These are phyloP conservation scores for Monochamus alternatus DNA, from an alignment of 2,888 invertebrate species.

Conservation along the genomic window DNA sequence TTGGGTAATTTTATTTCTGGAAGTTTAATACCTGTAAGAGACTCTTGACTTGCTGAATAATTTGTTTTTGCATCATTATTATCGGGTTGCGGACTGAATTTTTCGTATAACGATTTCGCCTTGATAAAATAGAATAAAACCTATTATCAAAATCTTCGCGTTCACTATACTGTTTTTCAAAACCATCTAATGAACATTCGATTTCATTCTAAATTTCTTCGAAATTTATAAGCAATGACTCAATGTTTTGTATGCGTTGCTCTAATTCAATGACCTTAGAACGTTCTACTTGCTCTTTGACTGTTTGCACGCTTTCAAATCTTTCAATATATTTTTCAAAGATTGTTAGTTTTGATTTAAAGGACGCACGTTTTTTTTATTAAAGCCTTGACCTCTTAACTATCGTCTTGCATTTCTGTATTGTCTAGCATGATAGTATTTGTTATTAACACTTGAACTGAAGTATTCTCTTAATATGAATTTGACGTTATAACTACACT, in stretches of 20 bases:
- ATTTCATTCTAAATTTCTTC: constrained; percentile 40
- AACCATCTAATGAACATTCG: constrained; percentile 24
- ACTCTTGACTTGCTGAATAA: not conserved
- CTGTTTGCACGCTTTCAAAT: constrained; percentile 2
- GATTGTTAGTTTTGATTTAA: constrained; percentile 11
- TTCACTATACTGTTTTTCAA: constrained; percentile 26
- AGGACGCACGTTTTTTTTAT: constrained; percentile 7
- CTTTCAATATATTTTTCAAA: constrained; percentile 8
- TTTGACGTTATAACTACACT: too few species aligned
- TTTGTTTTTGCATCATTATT: not conserved
- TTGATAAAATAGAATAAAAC: constrained; percentile 34
- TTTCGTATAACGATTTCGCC: constrained; percentile 14
- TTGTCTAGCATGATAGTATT: too few species aligned
- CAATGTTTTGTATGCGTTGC: not conserved
- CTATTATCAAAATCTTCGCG: constrained; percentile 41
- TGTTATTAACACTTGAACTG: too few species aligned
- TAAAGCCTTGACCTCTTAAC: not conserved
- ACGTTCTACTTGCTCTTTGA: not conserved
- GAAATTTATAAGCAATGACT: constrained; percentile 20
- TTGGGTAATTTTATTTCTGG: constrained; percentile 43
- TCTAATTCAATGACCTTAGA: constrained; percentile 20
- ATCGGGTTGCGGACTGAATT: not conserved
- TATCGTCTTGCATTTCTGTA: too few species aligned
- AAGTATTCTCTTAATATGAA: too few species aligned
- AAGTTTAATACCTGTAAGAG: constrained; percentile 28